Base-by-base conservation (phyloP, 1,140 invertebrate genomes). In the Melanaphis sacchari region DNA sequence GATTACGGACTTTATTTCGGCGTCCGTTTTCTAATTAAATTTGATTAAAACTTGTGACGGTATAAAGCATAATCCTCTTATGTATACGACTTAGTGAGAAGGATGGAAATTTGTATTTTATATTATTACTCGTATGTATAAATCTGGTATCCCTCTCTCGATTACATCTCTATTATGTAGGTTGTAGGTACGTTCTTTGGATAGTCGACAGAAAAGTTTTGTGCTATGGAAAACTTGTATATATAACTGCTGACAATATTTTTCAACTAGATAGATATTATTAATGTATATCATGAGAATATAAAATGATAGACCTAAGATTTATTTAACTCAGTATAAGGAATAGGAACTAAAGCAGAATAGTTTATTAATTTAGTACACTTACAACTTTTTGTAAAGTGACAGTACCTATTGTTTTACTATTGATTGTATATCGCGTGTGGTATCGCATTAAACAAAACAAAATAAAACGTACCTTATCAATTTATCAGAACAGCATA, bases 1-100 rank as follows among this genome's bases (percentile, higher is more conserved):
- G 90, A 91, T 91, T 91, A 91, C 66, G 43, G 90, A 91, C 59
- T 91, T 91, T 91, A 91, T 91, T 82, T 66, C 31, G 41, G 41
- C n/a, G 59, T 81, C 90, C 90, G 90, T 91, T 91, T 91, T 91
- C 90, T 91, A 91, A 91, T 91, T 91, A 91, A 91, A 91, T 91
- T 91, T 91, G 90, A 91, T 91, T 82, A 91, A 91, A 91, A 91
- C 90, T 91, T 91, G 90, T 46, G 43, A 91, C 76, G 76, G 90
- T 54, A 91, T 82, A 91, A 91, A 76, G 59, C 41, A 91, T 91
- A 91, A 91, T 91, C 90, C 90, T 91, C 66, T 91, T 91, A 82
- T 46, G 90, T 36, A 91, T 91, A 81, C 90, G 66, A 91, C 90
- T 91, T 81, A 91, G 41, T 46, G 66, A 31, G 38, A 43, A 40